Conservation (phyloP, 2,797 vertebrate genomes). For the Brachyalestes nurse region DNA sequence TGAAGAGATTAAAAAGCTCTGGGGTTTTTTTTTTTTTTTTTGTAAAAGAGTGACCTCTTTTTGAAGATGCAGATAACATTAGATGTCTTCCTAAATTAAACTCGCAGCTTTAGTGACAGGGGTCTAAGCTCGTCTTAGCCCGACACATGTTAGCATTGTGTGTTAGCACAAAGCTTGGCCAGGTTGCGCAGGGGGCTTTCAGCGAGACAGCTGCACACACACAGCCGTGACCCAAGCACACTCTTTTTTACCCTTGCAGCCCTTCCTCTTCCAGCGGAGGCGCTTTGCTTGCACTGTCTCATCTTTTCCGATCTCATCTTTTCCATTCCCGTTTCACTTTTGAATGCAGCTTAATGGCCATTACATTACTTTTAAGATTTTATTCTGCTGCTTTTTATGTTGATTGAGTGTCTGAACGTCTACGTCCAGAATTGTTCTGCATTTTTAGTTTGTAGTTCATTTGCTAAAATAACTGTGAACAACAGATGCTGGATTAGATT, state of each 20-base stretch:
- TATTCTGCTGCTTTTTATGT: background rate
- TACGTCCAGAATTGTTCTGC: background rate
- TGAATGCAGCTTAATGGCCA: background rate
- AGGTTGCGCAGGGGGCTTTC: constrained; percentile 77
- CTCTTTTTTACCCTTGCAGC: constrained; percentile 76
- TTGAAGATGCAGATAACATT: constrained; percentile 78
- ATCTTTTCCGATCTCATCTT: no score
- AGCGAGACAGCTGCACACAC: constrained; percentile 82
- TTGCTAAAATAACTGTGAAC: background rate
- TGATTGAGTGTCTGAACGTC: background rate
- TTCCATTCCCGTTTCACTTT: background rate
- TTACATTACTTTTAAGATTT: background rate
- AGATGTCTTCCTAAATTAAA: constrained; percentile 81
- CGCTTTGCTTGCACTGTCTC: constrained; percentile 40
- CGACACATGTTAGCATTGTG: constrained; percentile 82
- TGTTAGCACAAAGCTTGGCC: constrained; percentile 79
- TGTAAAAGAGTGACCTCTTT: constrained; percentile 82
- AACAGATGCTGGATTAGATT: background rate
- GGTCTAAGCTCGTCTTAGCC: constrained; percentile 79
- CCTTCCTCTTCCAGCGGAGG: background rate
- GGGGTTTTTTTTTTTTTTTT: constrained; percentile 67
- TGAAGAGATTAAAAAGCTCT: constrained; percentile 81
- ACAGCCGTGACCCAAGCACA: constrained; percentile 67
- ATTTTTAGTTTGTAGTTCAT: background rate
- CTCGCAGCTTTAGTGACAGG: constrained; percentile 69